Base-by-base conservation (phyloP, 2,113 vertebrate species). In the Atlantisia rogersi region DNA sequence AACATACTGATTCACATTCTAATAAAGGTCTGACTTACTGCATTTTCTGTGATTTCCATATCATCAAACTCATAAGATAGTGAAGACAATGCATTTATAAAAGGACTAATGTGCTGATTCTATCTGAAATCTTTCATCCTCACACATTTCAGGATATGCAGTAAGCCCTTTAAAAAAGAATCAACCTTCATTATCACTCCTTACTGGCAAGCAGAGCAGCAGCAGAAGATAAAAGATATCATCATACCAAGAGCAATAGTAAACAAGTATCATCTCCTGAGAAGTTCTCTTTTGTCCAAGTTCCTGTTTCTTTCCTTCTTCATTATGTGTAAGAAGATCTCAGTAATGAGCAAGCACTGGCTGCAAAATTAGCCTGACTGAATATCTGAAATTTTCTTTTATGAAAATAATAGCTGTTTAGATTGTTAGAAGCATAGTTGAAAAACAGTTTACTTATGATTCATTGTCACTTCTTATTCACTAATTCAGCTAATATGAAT, bases 181-280 rank as follows among this genome's bases (percentile, higher is more conserved):
- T 37, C 50, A 86, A 44, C 26, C 64, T 74, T 88, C 82, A 75
- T 86, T 86, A 96, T 86, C 85, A 70, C 79, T 89, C 78, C 26
- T 86, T 80, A 77, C 56, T 48, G 19, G 35, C 46, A 96, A 88
- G 64, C 13, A 86, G 87, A 90, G 75, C 20, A 82, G 31, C 39
- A 76, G 70, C 5, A 48, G 35, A 88, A 94, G 71, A 88, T 95
- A 86, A 96, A 95, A 95, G 86, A 50, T 62, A 81, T 6, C 16
- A 46, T 62, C 60, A 35, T 25, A 46, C 32, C 35, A 90, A 44
- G 9, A 93, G 64, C 35, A 95, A 63, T 8, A 75, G 64, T 46
- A 95, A 95, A 95, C 68, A 92, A 86, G 18, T 39, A 80, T 31
- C 73, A 92, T 68, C 21, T 69, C 39, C n/a, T 78, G 82, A 37